Base-by-base conservation (phyloP, 35 echinoderm and acorn worm species). In the Apostichopus parvimensis region DNA sequence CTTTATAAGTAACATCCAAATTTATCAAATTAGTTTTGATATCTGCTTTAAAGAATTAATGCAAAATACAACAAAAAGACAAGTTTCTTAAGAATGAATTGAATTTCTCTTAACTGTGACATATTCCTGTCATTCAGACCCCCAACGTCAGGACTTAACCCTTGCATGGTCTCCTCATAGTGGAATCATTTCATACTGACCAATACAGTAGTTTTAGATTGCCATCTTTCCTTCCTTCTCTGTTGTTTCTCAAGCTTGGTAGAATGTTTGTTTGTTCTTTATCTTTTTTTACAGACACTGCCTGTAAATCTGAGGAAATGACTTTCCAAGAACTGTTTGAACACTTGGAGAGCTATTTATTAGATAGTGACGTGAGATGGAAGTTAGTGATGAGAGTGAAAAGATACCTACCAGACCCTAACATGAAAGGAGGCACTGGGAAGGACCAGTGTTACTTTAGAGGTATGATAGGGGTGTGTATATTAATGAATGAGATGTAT, bases 381-480 rank as follows among this genome's bases (percentile, higher is more conserved):
- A 93, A 94, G 77, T 95, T 94, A 79, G 96, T 98, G 5, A 98
- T 98, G 96, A 62, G 96, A 75, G 96, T 95, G 9, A 98, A 98
- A 55, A 22, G 96, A 4, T 79, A 92, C n/a, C 81, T 98, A 21
- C 88, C 89, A 14, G 92, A 98, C 53, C 90, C 94, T 13, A 88
- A 76, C 54, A 90, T 90, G 57, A 81, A 92, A 58, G 96, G 96
- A 11, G 96, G 96, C 13, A 94, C 94, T 57, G 96, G 96, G 4
- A 98, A 95, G 22, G 96, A 98, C 75, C 96, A 98, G 75, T 98
- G 96, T 79, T 98, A 98, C 79, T 98, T 98, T 73, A 93, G 80
- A 94, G 96, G 96, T 98, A 92, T 55, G 60, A 28, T 9, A 82
- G 58, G 12, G 58, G 12, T 61, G 12, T 61, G 58, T 61, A 61